Percentiles rank a stretch among this genome's conserved stretches.
These are phyloP conservation scores for Periphyllus acericola DNA, from an alignment of 2,888 invertebrate genomes.

Conservation along the genomic window DNA sequence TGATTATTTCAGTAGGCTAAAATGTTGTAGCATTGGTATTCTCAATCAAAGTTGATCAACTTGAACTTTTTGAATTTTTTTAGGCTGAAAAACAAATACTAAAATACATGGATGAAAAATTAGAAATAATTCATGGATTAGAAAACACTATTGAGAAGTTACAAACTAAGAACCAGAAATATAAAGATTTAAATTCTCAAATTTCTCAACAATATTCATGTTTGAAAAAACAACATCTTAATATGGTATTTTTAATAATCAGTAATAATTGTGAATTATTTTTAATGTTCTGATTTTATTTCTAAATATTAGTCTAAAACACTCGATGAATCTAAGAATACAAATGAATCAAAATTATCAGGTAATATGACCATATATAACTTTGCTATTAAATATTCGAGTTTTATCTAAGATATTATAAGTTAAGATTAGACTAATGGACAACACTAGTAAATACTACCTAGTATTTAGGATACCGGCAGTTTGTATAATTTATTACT, in stretches of 20 bases:
- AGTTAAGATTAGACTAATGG: too few species aligned
- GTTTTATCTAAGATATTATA: too few species aligned
- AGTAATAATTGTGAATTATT: not conserved
- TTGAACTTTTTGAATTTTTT: not conserved
- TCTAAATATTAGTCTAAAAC: slow-evolving; percentile 6
- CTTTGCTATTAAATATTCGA: not conserved
- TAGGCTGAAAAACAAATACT: slow-evolving; percentile 43
- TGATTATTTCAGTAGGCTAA: too few species aligned
- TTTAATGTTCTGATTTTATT: not conserved
- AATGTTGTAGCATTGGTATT: too few species aligned
- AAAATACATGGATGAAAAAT: slow-evolving; percentile 38
- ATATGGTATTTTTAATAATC: slow-evolving; percentile 19
- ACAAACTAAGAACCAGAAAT: slow-evolving; percentile 17
- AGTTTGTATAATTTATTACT: too few species aligned
- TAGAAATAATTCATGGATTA: slow-evolving; percentile 2
- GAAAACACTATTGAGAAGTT: not conserved
- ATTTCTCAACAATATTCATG: slow-evolving; percentile 5
- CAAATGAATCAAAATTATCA: not conserved
- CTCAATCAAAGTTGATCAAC: too few species aligned
- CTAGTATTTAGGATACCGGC: too few species aligned
- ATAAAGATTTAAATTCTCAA: slow-evolving; percentile 10
- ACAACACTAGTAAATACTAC: too few species aligned
- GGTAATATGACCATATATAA: not conserved
- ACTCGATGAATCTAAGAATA: not conserved
- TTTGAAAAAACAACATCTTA: slow-evolving; percentile 16